A percentile compares a stretch with the other conserved stretches of the same genome.
Conservation (phyloP, 1,140 invertebrate species). For the Oppia nitens region DNA sequence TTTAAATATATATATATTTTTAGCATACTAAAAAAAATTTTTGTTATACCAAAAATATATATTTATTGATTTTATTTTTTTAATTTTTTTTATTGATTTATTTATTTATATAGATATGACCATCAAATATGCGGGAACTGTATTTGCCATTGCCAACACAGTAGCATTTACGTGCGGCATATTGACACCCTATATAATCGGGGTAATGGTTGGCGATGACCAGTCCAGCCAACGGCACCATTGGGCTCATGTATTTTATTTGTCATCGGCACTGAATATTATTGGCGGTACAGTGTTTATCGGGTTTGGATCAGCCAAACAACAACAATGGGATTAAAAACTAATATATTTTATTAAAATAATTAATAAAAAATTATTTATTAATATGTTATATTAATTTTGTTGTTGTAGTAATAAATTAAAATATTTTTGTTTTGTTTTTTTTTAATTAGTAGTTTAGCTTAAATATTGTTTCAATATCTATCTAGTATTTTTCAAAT, state of each 20-base stretch:
- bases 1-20: too few relatives aligned
- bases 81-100: conserved; percentile 18
- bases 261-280: conserved; percentile 7
- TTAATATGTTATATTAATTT: too few relatives aligned
- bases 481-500: too few relatives aligned
- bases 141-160: conserved; percentile 10
- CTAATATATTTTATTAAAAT: too few relatives aligned
- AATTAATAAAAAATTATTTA: too few relatives aligned
- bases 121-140: conserved; percentile 1
- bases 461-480: too few relatives aligned
- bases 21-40: too few relatives aligned
- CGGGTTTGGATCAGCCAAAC: conserved; percentile 11
- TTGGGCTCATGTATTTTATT: conserved; percentile 14
- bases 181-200: conserved; percentile 3
- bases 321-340: conserved; percentile 10
- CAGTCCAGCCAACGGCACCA: background rate
- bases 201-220: background rate
- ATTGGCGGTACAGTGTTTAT: conserved; percentile 11
- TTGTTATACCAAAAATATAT: too few relatives aligned
- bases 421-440: too few relatives aligned
- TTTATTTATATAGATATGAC: conserved; percentile 43
- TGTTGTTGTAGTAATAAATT: too few relatives aligned
- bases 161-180: background rate
- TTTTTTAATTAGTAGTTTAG: too few relatives aligned
- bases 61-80: too few relatives aligned